Evolutionary conservation across 2,113 vertebrate genomes (phyloP).

Genomic region (Amphilophus citrinellus): DNA sequence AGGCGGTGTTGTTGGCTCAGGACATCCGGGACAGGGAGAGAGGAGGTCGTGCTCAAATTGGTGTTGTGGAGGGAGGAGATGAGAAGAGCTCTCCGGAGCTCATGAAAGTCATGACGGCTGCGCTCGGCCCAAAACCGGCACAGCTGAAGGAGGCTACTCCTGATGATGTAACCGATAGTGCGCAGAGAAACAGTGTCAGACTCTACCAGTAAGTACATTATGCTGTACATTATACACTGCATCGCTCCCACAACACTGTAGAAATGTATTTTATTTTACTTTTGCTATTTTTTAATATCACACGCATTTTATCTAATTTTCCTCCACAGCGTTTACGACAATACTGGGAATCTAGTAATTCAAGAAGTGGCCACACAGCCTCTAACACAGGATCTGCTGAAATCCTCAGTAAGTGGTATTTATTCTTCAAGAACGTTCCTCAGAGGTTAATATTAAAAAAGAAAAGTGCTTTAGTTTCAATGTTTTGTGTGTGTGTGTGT

Average conservation of each 20-base stretch:
- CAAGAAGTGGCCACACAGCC: constrained; percentile 90
- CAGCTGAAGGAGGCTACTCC: constrained; percentile 77
- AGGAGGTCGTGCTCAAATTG: constrained; percentile 87
- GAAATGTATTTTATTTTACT: background rate
- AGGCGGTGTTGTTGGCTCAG: constrained; percentile 88
- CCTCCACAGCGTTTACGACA: constrained; percentile 85
- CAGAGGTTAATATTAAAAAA: background rate
- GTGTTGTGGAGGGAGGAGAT: constrained; percentile 84
- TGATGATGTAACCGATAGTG: constrained; percentile 74
- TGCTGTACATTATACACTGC: background rate
- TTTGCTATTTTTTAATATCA: background rate
- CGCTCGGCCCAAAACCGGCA: constrained; percentile 82
- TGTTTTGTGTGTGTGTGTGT: too few species aligned
- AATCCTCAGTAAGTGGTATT: constrained; percentile 81
- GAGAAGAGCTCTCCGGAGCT: constrained; percentile 84
- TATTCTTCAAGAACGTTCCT: background rate
- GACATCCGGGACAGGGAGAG: constrained; percentile 90
- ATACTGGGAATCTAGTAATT: constrained; percentile 84
- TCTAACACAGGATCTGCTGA: constrained; percentile 89
- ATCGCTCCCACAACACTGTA: background rate
- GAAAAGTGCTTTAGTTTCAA: background rate
- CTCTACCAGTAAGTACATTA: constrained; percentile 85
- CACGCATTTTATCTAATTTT: background rate
- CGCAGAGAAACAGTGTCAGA: constrained; percentile 79
- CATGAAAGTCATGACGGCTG: constrained; percentile 86